Conservation (phyloP, 2,797 vertebrate genomes). For the Enteromius paludinosus region DNA sequence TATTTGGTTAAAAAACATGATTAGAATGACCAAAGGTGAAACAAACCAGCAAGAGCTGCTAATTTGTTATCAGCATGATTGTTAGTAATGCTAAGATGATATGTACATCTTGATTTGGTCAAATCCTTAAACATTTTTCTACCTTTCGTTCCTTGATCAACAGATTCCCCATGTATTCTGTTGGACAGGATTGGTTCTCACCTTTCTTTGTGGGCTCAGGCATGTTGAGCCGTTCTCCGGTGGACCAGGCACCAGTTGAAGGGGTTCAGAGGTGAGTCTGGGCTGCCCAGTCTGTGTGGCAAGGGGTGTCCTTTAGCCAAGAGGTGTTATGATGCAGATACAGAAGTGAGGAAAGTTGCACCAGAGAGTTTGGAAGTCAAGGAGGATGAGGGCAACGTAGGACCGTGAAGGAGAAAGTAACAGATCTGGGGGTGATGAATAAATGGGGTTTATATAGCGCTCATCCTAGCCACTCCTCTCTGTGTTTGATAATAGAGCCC, state of each 20-base stretch:
- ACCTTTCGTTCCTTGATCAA: neutral
- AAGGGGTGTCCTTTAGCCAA: slow-evolving; percentile 34
- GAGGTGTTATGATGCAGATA: neutral
- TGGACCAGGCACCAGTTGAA: slow-evolving; percentile 66
- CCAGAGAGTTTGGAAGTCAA: slow-evolving; percentile 67
- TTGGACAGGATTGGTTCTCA: slow-evolving; percentile 63
- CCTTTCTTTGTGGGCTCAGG: slow-evolving; percentile 97
- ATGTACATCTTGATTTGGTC: neutral
- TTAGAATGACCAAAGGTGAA: neutral
- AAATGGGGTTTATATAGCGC: slow-evolving; percentile 88
- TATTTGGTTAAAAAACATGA: neutral
- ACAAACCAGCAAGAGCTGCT: neutral
- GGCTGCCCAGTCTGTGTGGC: slow-evolving; percentile 41
- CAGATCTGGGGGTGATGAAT: slow-evolving; percentile 84
- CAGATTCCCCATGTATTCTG: neutral
- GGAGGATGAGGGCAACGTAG: slow-evolving; percentile 67
- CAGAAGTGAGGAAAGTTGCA: slow-evolving; percentile 19
- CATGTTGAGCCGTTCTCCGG: slow-evolving; percentile 85
- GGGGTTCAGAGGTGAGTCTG: slow-evolving; percentile 57
- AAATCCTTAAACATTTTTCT: neutral
- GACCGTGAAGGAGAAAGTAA: slow-evolving; percentile 76
- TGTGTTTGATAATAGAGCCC: slow-evolving; percentile 63
- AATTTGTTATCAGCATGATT: slow-evolving; percentile 12
- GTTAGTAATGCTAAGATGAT: slow-evolving; percentile 24
- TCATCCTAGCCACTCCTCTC: slow-evolving; percentile 86